These are phyloP conservation scores for Phacellophora camtschatica DNA, from an alignment of 30 jellyfish, hydroid and myxozoan genomes.

Conservation along the genomic window DNA sequence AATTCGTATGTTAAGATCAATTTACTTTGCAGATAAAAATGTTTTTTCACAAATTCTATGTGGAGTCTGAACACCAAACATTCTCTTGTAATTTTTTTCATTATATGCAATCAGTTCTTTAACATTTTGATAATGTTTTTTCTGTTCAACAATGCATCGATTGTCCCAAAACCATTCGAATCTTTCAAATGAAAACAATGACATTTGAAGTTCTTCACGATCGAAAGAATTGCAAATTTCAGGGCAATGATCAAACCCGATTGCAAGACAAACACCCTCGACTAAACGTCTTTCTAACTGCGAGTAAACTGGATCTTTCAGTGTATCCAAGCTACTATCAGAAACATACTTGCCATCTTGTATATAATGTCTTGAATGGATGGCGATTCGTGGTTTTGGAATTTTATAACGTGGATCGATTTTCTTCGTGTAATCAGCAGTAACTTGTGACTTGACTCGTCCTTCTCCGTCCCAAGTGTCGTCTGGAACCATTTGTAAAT, in stretches of 20 bases:
- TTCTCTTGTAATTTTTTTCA: not conserved
- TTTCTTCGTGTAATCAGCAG: not conserved
- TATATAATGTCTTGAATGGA: conserved; percentile 40
- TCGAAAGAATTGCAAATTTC: conserved; percentile 4
- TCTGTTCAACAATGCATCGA: conserved; percentile 10
- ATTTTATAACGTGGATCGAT: conserved; percentile 1
- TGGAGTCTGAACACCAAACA: conserved; percentile 6
- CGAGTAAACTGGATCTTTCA: conserved; percentile 11
- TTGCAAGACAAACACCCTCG: conserved; percentile 21
- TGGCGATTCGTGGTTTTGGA: conserved; percentile 36
- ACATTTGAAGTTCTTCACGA: not conserved
- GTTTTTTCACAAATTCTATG: not conserved
- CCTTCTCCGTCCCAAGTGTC: conserved; percentile 37
- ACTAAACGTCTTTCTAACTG: conserved; percentile 4
- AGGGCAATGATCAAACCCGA: conserved; percentile 23
- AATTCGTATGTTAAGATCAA: too few relatives aligned
- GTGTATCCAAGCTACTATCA: not conserved
- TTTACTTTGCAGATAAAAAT: conserved; percentile 13
- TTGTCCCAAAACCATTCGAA: conserved; percentile 49
- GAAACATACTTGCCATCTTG: conserved; percentile 10
- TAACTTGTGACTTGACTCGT: not conserved
- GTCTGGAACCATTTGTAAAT: conserved; percentile 40
- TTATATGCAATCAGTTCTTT: not conserved
- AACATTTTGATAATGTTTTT: conserved; percentile 3
- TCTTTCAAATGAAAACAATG: conserved; percentile 18